Evolutionary conservation across 2,797 vertebrate species (phyloP).

Genomic region (Tadarida brasiliensis): DNA sequence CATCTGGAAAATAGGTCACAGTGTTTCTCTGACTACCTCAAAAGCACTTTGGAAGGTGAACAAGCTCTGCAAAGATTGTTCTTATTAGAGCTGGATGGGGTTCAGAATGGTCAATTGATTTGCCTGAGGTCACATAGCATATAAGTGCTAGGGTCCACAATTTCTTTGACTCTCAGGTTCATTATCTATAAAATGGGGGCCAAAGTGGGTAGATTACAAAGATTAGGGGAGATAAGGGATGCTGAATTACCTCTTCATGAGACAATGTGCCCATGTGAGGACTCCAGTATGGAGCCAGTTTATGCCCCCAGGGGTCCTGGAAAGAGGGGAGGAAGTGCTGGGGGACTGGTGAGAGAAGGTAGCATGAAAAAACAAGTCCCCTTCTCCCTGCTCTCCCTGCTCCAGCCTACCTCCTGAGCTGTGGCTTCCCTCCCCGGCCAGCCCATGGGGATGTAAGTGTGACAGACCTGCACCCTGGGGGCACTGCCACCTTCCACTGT

Average conservation of each 20-base stretch:
- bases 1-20: conserved; percentile 1
- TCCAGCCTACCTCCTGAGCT: conserved; percentile 94
- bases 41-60: background rate
- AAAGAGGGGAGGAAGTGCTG: background rate
- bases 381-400: background rate
- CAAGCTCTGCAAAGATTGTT: background rate
- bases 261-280: background rate
- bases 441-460: conserved; percentile 94
- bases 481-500: conserved; percentile 94
- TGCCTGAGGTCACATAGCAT: background rate
- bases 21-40: background rate
- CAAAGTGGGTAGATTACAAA: background rate
- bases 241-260: background rate
- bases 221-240: background rate
- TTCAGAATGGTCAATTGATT: background rate
- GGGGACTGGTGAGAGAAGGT: background rate
- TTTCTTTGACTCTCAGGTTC: background rate
- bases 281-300: background rate
- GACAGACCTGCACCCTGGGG: conserved; percentile 95
- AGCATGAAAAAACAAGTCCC: background rate
- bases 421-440: conserved; percentile 92
- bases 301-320: background rate
- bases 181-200: background rate
- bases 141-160: background rate
- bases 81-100: background rate